phyloP scores from a whole-genome alignment of 2,888 invertebrate genomes.

The Andrena flavipes region DNA sequence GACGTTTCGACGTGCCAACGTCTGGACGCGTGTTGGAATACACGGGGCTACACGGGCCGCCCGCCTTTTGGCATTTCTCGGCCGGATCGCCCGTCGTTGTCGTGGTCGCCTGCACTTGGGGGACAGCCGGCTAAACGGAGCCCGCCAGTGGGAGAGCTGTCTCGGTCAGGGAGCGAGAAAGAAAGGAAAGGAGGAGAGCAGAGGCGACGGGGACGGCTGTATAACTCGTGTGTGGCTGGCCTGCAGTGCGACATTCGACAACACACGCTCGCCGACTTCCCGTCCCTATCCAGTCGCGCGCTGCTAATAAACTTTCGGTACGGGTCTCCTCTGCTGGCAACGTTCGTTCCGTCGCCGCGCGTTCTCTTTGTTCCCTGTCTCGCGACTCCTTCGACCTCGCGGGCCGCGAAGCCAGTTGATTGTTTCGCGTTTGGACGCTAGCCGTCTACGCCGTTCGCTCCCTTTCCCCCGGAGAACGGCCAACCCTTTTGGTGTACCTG shows the following conservation, averaged over 20 bases:
- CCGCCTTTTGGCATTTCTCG: constrained; percentile 32
- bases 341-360: background rate
- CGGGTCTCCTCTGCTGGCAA: background rate
- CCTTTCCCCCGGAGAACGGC: background rate
- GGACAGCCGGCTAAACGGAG: constrained; percentile 23
- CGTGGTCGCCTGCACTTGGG: constrained; percentile 29
- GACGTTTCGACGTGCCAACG: background rate
- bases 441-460: background rate
- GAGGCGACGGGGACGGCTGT: constrained; percentile 41
- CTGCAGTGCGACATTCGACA: constrained; percentile 70
- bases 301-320: constrained; percentile 42
- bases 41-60: background rate
- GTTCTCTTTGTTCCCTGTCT: constrained; percentile 38
- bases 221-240: constrained; percentile 39
- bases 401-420: constrained; percentile 23
- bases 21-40: background rate
- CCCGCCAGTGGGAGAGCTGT: constrained; percentile 40
- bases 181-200: constrained; percentile 12
- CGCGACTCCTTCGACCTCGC: constrained; percentile 55
- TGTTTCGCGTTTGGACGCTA: background rate
- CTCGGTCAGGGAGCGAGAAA: background rate
- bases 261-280: constrained; percentile 52
- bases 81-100: constrained; percentile 5
- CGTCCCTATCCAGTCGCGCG: background rate
- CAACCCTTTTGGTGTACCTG: too few species aligned